Evolutionary conservation across 2,888 invertebrate species (phyloP).

Genomic region (Drosophila siamana): DNA sequence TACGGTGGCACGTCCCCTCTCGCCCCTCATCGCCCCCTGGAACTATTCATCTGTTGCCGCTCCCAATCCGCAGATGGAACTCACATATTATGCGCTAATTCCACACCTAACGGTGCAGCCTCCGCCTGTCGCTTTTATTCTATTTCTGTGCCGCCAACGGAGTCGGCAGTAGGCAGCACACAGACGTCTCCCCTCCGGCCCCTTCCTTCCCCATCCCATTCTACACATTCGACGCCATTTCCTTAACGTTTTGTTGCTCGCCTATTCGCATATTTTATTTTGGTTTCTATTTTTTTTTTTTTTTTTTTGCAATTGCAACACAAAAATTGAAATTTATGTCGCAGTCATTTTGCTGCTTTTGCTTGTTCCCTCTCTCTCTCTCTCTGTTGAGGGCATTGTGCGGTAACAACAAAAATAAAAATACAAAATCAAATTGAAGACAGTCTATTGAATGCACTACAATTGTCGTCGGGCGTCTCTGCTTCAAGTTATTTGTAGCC

Average conservation of each 20-base stretch:
- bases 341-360: slow-evolving; percentile 42
- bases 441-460: slow-evolving; percentile 57
- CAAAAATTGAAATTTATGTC: slow-evolving; percentile 79
- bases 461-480: slow-evolving; percentile 21
- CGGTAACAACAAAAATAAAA: slow-evolving; percentile 39
- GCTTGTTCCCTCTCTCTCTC: slow-evolving; percentile 1
- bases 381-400: slow-evolving; percentile 57
- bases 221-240: no score
- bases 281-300: slow-evolving; percentile 3
- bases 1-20: slow-evolving; percentile 10
- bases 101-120: slow-evolving; percentile 75
- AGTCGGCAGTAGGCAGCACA: slow-evolving; percentile 59
- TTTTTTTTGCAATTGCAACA: slow-evolving; percentile 65
- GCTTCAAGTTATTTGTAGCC: slow-evolving; percentile 15
- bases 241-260: slow-evolving; percentile 38
- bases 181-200: slow-evolving; percentile 27
- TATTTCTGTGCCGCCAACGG: slow-evolving; percentile 77
- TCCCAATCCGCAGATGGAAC: slow-evolving; percentile 58
- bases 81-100: slow-evolving; percentile 76
- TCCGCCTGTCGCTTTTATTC: slow-evolving; percentile 76
- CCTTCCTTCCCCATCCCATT: background rate
- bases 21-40: no score
- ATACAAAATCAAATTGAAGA: slow-evolving; percentile 12
- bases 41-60: slow-evolving; percentile 20
- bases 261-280: slow-evolving; percentile 8